A percentile compares a stretch with the other conserved stretches of the same genome.
Conservation (phyloP, 2,888 invertebrate genomes). For the Drosophila kokeensis region DNA sequence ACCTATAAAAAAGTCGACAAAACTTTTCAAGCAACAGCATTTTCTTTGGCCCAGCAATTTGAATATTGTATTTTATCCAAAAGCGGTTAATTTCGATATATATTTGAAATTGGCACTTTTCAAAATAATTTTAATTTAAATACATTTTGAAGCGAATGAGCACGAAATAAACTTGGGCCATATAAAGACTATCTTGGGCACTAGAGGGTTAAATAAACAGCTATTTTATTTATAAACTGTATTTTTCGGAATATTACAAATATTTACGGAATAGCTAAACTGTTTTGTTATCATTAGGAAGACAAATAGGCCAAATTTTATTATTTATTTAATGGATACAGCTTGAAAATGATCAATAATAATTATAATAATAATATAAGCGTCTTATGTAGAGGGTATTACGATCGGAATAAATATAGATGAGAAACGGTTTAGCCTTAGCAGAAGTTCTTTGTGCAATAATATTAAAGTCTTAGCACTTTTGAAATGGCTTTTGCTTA, state of each 20-base stretch:
- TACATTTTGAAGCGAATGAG: neutral
- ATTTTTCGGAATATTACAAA: neutral
- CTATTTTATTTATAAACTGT: neutral
- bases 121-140: neutral
- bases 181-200: neutral
- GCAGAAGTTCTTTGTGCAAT: neutral
- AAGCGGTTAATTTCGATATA: neutral
- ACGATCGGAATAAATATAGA: neutral
- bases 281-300: neutral
- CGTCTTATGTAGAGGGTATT: neutral
- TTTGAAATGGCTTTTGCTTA: neutral
- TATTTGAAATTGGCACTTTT: neutral
- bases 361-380: neutral
- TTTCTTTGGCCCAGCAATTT: neutral
- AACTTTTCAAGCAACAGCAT: neutral
- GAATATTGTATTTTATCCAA: neutral
- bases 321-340: neutral
- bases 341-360: neutral
- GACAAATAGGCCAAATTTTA: neutral
- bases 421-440: neutral
- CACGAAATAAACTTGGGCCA: neutral
- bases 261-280: neutral
- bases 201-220: neutral
- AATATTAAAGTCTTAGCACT: neutral
- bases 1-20: too few relatives aligned